These are phyloP conservation scores for Dichetophora obliterata DNA, from an alignment of 2,888 invertebrate genomes.

Conservation along the genomic window DNA sequence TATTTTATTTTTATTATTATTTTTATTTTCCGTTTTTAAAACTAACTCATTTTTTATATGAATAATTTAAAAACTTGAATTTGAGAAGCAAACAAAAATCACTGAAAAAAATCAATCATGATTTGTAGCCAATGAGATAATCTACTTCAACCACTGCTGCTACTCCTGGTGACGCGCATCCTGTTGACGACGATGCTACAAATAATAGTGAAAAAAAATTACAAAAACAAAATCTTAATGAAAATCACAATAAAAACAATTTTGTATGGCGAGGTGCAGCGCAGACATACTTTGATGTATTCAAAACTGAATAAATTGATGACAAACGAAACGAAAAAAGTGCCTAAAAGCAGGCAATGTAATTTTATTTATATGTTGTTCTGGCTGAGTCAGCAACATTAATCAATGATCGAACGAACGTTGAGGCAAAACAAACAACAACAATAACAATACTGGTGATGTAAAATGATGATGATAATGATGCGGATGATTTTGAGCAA, in stretches of 20 bases:
- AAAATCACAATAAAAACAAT: background rate
- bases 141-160: constrained; percentile 68
- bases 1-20: constrained; percentile 39
- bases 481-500: background rate
- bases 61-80: constrained; percentile 32
- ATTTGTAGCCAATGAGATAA: constrained; percentile 67
- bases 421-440: background rate
- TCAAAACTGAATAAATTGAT: background rate
- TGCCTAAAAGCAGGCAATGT: background rate
- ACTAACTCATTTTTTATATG: constrained; percentile 15
- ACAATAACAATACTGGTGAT: background rate
- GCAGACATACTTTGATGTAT: background rate
- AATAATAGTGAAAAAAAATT: constrained; percentile 22
- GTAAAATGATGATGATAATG: constrained; percentile 1
- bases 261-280: background rate
- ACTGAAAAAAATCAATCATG: constrained; percentile 51
- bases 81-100: constrained; percentile 44
- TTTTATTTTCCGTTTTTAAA: constrained; percentile 4
- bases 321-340: background rate
- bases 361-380: background rate
- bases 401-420: no score
- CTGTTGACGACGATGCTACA: constrained; percentile 47
- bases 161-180: constrained; percentile 58
- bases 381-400: no score
- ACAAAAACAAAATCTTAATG: constrained; percentile 14